These are phyloP conservation scores for Myanophis thanlyinensis DNA, from an alignment of 2,113 vertebrate species.

Conservation along the genomic window DNA sequence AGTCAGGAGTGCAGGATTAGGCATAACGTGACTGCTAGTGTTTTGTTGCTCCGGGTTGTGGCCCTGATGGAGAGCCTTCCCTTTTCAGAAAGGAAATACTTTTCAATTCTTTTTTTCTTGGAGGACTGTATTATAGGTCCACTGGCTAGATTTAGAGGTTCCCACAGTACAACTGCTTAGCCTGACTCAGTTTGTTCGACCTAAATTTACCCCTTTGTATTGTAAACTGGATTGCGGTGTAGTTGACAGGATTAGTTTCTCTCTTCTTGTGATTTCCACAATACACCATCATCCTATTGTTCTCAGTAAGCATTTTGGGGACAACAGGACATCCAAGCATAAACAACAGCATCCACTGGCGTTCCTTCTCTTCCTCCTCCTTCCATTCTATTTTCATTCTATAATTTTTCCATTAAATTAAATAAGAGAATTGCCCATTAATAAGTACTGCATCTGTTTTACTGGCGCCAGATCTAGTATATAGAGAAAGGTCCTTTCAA, in stretches of 20 bases:
- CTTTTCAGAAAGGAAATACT: neutral
- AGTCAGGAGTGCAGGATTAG: neutral
- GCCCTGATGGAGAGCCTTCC: neutral
- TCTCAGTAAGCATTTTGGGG: neutral
- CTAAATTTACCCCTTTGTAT: neutral
- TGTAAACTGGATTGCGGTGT: neutral
- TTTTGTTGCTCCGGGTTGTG: neutral
- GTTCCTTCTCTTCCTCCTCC: neutral
- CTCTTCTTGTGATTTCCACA: neutral
- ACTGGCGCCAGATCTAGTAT: neutral
- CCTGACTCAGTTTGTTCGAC: neutral
- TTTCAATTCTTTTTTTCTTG: neutral
- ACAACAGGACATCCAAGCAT: neutral
- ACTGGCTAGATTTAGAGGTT: neutral
- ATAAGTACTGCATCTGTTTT: neutral
- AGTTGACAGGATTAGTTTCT: neutral
- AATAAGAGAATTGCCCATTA: neutral
- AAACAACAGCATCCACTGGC: neutral
- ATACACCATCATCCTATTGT: neutral
- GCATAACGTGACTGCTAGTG: neutral
- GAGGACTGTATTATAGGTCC: neutral
- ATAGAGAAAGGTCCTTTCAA: neutral
- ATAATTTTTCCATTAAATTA: neutral
- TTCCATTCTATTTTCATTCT: neutral
- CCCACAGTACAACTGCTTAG: neutral